Evolutionary conservation across 2,113 vertebrate genomes (phyloP).

Genomic region (Synodontis membranacea): DNA sequence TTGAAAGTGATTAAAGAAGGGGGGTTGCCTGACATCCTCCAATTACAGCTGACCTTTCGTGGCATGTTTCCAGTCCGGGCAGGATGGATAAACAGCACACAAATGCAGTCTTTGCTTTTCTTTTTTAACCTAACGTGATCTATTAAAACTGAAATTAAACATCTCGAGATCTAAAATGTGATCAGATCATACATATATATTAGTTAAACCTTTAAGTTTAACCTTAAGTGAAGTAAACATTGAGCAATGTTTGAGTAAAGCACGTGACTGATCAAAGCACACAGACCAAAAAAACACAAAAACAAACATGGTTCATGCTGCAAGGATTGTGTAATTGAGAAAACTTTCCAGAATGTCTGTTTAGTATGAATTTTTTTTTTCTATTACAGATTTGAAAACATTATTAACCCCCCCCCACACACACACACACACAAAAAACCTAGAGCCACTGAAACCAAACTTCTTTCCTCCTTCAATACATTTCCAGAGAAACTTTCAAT

Average conservation of each 20-base stretch:
- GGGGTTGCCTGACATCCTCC: constrained; percentile 40
- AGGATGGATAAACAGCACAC: background rate
- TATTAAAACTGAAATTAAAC: background rate
- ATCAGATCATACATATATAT: background rate
- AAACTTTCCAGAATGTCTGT: background rate
- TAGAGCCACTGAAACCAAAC: background rate
- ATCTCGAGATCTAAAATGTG: background rate
- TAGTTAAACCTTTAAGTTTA: background rate
- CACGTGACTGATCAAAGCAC: background rate
- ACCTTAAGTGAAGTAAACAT: background rate
- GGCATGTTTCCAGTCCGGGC: background rate
- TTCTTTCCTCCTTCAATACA: background rate
- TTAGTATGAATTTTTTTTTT: no score
- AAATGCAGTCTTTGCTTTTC: background rate
- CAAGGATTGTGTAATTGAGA: no score
- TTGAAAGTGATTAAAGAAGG: constrained; percentile 33
- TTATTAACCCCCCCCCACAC: no score
- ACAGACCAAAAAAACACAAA: background rate
- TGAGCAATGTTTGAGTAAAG: background rate
- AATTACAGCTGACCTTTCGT: constrained; percentile 57
- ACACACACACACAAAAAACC: no score
- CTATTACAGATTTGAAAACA: no score
- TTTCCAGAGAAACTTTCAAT: background rate
- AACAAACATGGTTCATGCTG: no score
- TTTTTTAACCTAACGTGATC: background rate